These are phyloP conservation scores for Homarus gammarus DNA, from an alignment of 2,888 invertebrate species.

Conservation along the genomic window DNA sequence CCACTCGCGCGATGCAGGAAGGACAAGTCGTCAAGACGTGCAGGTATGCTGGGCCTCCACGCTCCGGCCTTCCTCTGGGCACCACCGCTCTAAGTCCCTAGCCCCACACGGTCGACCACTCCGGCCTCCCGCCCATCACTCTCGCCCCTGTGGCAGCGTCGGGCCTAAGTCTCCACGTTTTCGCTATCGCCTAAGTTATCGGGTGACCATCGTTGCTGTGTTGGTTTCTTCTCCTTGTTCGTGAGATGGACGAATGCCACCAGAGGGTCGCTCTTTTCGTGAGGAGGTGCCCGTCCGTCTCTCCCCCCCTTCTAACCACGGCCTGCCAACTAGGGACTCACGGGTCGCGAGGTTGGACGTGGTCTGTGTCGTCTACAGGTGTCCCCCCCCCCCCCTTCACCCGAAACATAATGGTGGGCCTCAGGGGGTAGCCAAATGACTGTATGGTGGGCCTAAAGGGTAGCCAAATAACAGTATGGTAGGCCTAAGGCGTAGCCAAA, in stretches of 20 bases:
- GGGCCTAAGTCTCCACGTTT: slow-evolving; percentile 13
- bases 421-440: too few relatives aligned
- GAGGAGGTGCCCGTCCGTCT: too few relatives aligned
- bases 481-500: too few relatives aligned
- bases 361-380: too few relatives aligned
- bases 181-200: slow-evolving; percentile 44
- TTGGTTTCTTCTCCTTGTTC: slow-evolving; percentile 40
- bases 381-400: too few relatives aligned
- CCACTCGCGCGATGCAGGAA: slow-evolving; percentile 31
- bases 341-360: too few relatives aligned
- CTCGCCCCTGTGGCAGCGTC: background rate
- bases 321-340: too few relatives aligned
- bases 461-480: too few relatives aligned
- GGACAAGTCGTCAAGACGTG: slow-evolving; percentile 49
- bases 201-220: slow-evolving; percentile 42
- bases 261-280: background rate
- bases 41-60: slow-evolving; percentile 38
- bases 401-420: too few relatives aligned
- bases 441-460: too few relatives aligned
- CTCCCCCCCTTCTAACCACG: too few relatives aligned
- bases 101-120: slow-evolving; percentile 22
- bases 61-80: slow-evolving; percentile 21
- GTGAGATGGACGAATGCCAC: slow-evolving; percentile 22
- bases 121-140: background rate
- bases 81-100: background rate